These are phyloP conservation scores for Cataglyphis rosenhaueri DNA, from an alignment of 2,888 invertebrate genomes.

Conservation along the genomic window DNA sequence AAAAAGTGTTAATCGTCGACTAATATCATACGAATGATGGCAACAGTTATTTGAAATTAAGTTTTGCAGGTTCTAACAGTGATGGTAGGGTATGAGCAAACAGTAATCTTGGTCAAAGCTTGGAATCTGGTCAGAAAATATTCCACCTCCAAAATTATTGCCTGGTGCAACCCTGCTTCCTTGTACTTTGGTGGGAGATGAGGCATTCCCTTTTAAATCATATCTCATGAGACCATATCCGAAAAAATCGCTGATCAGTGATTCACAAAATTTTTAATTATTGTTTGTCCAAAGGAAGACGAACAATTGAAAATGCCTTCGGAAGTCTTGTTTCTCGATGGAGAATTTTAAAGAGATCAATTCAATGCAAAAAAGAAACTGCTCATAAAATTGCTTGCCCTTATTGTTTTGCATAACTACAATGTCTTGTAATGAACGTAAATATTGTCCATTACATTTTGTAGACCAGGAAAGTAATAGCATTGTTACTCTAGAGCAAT, in stretches of 20 bases:
- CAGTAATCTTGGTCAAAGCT: constrained; percentile 1
- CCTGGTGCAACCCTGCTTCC: background rate
- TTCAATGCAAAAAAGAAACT: constrained; percentile 31
- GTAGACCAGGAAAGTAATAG: constrained; percentile 15
- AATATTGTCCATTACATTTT: constrained; percentile 11
- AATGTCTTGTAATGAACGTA: constrained; percentile 5
- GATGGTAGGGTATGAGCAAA: background rate
- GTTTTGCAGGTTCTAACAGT: background rate
- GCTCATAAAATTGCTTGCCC: constrained; percentile 34
- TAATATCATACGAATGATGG: too few relatives aligned
- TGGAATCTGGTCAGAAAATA: background rate
- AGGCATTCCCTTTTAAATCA: constrained; percentile 20
- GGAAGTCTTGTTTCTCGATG: constrained; percentile 5
- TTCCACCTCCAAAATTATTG: constrained; percentile 7
- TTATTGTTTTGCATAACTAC: constrained; percentile 17
- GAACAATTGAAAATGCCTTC: background rate
- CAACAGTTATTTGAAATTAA: background rate
- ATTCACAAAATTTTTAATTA: constrained; percentile 37
- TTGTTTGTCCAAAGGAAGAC: constrained; percentile 10
- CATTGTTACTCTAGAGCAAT: constrained; percentile 1
- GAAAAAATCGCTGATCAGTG: background rate
- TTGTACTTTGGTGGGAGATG: constrained; percentile 7
- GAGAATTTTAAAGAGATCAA: constrained; percentile 1
- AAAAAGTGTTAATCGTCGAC: too few relatives aligned
- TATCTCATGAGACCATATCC: constrained; percentile 30